Base-by-base conservation (phyloP, 2,113 vertebrate genomes). In the Neolamprologus longior region DNA sequence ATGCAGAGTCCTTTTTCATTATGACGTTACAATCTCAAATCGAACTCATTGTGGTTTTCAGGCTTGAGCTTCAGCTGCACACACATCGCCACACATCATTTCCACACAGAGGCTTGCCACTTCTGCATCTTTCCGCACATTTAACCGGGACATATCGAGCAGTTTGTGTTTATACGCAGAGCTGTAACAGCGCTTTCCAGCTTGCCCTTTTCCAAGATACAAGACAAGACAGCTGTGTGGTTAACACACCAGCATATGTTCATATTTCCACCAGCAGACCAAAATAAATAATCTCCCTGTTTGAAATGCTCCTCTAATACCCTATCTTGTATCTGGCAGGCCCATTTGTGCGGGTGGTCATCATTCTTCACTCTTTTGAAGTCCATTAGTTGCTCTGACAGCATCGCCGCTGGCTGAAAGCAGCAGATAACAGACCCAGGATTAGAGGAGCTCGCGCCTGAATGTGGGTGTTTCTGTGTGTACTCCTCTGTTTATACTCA, bases 381-480 rank as follows among this genome's bases (percentile, higher is more conserved):
- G 92, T 93, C 92, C 91, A 93, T 93, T 94, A 95, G 91, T 92
- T 11, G 80, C 83, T 84, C 85, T 90, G 90, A 93, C 93, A 90
- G 91, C 88, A 89, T 90, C 55, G 87, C 90, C 55, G 86, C 86
- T 88, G 91, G 90, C 92, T 92, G 94, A 92, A 86, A 89, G 83
- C 86, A 28, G 92, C 87, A 92, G 94, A 94, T 95, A 95, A 89
- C 92, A 68, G 82, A 87, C 45, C 82, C 61, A 21, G 92, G 91
- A 94, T 95, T 95, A 94, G 85, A 80, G 76, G 82, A 86, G 86
- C 78, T 28, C 11, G 26, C 3, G 87, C 71, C 78, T 86, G 15
- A 35, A 17, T 85, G 57, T 82, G 85, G 84, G 78, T 78, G 86
- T 80, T 79, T 83, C 21, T 50, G 5, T 89, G 61, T 61, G 81